Evolutionary conservation across 2,113 vertebrate species (phyloP).

Genomic region (Silurus asotus): DNA sequence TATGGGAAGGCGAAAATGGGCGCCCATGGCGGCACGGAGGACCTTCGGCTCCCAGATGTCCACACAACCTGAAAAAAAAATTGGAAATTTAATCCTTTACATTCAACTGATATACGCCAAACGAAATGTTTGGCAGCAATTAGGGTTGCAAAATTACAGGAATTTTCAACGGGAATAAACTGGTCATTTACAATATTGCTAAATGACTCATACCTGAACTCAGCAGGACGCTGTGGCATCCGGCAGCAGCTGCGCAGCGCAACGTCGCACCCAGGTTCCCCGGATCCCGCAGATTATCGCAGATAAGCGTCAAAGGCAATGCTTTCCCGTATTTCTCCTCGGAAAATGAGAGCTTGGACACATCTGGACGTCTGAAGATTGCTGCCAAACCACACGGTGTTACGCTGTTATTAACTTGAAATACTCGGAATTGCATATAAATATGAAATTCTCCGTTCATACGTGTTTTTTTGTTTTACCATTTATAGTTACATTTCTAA

Average conservation of each 20-base stretch:
- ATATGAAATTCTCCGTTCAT: too few species aligned
- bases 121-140: neutral
- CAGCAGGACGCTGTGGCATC: conserved; percentile 86
- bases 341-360: conserved; percentile 75
- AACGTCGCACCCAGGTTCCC: conserved; percentile 92
- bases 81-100: neutral
- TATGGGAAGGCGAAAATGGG: conserved; percentile 90
- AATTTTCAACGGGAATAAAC: too few species aligned
- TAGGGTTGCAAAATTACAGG: too few species aligned
- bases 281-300: conserved; percentile 91
- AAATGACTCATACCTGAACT: conserved; percentile 78
- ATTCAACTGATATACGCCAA: neutral
- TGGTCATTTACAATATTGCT: too few species aligned
- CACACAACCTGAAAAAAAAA: conserved; percentile 82
- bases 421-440: neutral
- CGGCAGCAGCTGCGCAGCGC: conserved; percentile 86
- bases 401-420: neutral
- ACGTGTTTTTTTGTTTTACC: neutral
- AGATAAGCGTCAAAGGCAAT: conserved; percentile 84
- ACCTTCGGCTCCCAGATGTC: conserved; percentile 96
- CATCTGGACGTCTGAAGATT: conserved; percentile 85
- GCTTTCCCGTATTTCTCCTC: conserved; percentile 61
- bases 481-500: neutral
- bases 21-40: conserved; percentile 89
- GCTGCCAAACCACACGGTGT: conserved; percentile 57